A percentile compares a stretch with the other conserved stretches of the same genome.
phyloP scores from a whole-genome alignment of 2,113 vertebrate species.

The Conger conger region DNA sequence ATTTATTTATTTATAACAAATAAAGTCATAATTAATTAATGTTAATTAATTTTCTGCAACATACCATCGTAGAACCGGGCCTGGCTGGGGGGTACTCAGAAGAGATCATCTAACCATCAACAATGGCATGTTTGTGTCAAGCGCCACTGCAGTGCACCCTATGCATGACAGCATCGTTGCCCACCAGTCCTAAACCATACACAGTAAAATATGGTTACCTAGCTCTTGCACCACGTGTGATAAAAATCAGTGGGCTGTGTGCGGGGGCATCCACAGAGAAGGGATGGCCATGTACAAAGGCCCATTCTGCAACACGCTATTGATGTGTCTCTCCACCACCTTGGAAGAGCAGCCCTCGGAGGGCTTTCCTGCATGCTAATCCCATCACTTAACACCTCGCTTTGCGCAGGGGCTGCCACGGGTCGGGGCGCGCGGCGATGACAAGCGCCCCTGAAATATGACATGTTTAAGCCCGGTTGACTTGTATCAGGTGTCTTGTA shows the following conservation, averaged over 20 bases:
- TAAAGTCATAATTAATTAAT: too few species aligned
- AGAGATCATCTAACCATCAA: neutral
- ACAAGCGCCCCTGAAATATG: slow-evolving; percentile 1
- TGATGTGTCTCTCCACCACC: slow-evolving; percentile 9
- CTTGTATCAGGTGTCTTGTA: slow-evolving; percentile 9
- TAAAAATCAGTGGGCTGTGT: neutral
- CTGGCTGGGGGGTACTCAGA: neutral
- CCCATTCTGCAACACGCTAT: neutral
- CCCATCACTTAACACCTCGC: slow-evolving; percentile 13
- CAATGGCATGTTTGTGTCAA: neutral
- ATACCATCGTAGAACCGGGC: too few species aligned
- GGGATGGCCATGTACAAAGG: neutral
- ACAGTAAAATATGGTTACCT: neutral
- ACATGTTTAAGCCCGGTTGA: slow-evolving; percentile 12
- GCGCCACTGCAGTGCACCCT: neutral
- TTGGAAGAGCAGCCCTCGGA: neutral
- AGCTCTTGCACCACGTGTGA: neutral
- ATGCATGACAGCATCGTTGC: neutral
- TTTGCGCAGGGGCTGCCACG: neutral
- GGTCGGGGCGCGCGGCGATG: neutral
- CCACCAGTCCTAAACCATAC: neutral
- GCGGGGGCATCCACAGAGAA: neutral
- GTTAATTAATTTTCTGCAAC: too few species aligned
- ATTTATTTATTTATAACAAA: too few species aligned
- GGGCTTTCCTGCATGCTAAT: neutral